Percentiles rank a stretch among this genome's conserved stretches.
Conservation (phyloP, 2,888 invertebrate species). For the Neoitamus cyanurus region DNA sequence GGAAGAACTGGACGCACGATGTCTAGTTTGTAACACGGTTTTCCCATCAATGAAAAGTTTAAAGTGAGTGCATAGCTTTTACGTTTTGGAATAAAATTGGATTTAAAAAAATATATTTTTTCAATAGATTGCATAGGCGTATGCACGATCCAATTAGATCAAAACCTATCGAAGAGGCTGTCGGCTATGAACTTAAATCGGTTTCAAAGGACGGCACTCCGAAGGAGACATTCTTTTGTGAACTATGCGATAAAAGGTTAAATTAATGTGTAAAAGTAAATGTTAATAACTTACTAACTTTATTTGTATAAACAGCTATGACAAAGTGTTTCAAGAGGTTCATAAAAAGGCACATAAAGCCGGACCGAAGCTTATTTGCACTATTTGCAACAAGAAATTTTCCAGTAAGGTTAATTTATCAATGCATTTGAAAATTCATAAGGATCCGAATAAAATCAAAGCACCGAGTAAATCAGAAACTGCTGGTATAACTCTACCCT, state of each 20-base stretch:
- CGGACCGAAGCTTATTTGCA: slow-evolving; percentile 71
- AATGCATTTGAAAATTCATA: slow-evolving; percentile 81
- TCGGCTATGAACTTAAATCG: slow-evolving; percentile 59
- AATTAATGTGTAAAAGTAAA: neutral
- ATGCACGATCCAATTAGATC: slow-evolving; percentile 79
- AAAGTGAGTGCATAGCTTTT: slow-evolving; percentile 55
- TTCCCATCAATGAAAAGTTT: slow-evolving; percentile 74
- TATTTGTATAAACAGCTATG: slow-evolving; percentile 55
- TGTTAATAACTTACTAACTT: neutral
- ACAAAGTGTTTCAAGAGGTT: slow-evolving; percentile 69
- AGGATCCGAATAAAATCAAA: slow-evolving; percentile 53
- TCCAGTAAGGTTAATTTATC: slow-evolving; percentile 73
- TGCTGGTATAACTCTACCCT: slow-evolving; percentile 66
- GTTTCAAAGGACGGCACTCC: slow-evolving; percentile 58
- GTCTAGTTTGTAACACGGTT: slow-evolving; percentile 75
- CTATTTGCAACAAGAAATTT: slow-evolving; percentile 79
- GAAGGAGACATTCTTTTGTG: slow-evolving; percentile 67
- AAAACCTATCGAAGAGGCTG: slow-evolving; percentile 63
- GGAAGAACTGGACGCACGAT: slow-evolving; percentile 58
- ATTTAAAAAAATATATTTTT: neutral
- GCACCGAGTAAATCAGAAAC: slow-evolving; percentile 47
- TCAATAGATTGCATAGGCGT: slow-evolving; percentile 72
- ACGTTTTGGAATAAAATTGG: slow-evolving; percentile 58
- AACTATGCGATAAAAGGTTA: slow-evolving; percentile 69
- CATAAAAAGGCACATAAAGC: slow-evolving; percentile 77